Conservation (phyloP, 2,797 vertebrate genomes). For the Catostomus latipinnis region DNA sequence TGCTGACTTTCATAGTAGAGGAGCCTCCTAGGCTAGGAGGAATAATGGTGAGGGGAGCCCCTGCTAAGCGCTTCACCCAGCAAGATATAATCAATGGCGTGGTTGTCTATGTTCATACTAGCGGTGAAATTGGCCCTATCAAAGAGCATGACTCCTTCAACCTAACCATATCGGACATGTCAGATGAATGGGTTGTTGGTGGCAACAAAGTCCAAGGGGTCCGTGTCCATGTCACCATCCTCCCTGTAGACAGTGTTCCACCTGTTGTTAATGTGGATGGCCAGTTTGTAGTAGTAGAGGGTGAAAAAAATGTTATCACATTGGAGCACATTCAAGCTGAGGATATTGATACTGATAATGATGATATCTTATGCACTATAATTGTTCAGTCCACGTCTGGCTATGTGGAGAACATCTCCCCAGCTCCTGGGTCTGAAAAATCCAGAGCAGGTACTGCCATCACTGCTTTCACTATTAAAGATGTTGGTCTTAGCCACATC, state of each 20-base stretch:
- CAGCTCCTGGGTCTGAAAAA: constrained; percentile 84
- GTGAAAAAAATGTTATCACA: constrained; percentile 84
- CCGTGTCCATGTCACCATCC: constrained; percentile 82
- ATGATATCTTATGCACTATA: constrained; percentile 86
- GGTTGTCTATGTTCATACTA: constrained; percentile 84
- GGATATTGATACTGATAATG: constrained; percentile 84
- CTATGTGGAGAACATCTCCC: constrained; percentile 89
- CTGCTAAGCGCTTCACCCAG: constrained; percentile 83
- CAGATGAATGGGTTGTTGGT: constrained; percentile 81
- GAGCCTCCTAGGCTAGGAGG: constrained; percentile 82
- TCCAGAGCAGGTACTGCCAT: constrained; percentile 83
- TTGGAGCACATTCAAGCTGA: constrained; percentile 81
- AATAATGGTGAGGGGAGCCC: constrained; percentile 80
- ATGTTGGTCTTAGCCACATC: constrained; percentile 77
- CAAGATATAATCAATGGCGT: constrained; percentile 83
- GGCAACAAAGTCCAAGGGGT: constrained; percentile 84
- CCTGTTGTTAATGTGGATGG: constrained; percentile 78
- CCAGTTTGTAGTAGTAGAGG: constrained; percentile 82
- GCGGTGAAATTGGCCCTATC: constrained; percentile 85
- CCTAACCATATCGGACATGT: constrained; percentile 84
- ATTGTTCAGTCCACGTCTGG: constrained; percentile 85
- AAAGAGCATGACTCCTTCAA: constrained; percentile 84
- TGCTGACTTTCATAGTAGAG: constrained; percentile 86
- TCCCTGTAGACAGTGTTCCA: constrained; percentile 84
- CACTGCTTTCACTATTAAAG: constrained; percentile 86